phyloP scores from a whole-genome alignment of 2,888 invertebrate genomes.

The Pyrocoelia pectoralis region DNA sequence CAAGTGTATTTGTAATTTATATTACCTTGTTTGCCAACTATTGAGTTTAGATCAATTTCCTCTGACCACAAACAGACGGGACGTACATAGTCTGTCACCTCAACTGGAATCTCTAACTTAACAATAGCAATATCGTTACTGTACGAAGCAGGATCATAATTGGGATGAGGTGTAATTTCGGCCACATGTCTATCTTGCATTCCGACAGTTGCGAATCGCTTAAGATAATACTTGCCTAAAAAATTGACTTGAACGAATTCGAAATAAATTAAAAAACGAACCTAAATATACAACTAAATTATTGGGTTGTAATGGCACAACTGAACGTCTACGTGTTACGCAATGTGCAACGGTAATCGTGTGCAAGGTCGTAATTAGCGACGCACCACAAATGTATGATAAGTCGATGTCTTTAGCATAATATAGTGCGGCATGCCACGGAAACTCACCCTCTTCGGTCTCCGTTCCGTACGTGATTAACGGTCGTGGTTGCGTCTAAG shows the following conservation, averaged over 20 bases:
- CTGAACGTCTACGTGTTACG: slow-evolving; percentile 49
- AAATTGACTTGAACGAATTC: too few species aligned
- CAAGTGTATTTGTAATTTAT: too few species aligned
- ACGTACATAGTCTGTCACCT: slow-evolving; percentile 54
- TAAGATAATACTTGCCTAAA: slow-evolving; percentile 55
- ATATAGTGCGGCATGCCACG: slow-evolving; percentile 74
- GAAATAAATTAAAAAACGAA: slow-evolving; percentile 21
- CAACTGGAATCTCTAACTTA: slow-evolving; percentile 46
- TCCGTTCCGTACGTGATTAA: slow-evolving; percentile 67
- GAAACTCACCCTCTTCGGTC: slow-evolving; percentile 70
- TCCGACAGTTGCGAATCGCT: slow-evolving; percentile 54
- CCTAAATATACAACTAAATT: slow-evolving; percentile 52
- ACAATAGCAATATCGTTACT: slow-evolving; percentile 55
- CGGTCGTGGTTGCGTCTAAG: slow-evolving; percentile 57
- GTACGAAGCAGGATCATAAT: slow-evolving; percentile 51
- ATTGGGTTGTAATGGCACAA: slow-evolving; percentile 44
- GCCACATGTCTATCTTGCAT: slow-evolving; percentile 55
- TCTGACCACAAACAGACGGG: slow-evolving; percentile 55
- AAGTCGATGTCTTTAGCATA: slow-evolving; percentile 59
- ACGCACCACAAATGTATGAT: slow-evolving; percentile 54
- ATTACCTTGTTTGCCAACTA: slow-evolving; percentile 49
- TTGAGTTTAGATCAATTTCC: slow-evolving; percentile 40
- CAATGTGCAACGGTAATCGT: slow-evolving; percentile 56
- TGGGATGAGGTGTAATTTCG: slow-evolving; percentile 50
- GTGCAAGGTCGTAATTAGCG: slow-evolving; percentile 49